phyloP scores from a whole-genome alignment of 2,797 vertebrate genomes.

The Chaetophractus vellerosus region DNA sequence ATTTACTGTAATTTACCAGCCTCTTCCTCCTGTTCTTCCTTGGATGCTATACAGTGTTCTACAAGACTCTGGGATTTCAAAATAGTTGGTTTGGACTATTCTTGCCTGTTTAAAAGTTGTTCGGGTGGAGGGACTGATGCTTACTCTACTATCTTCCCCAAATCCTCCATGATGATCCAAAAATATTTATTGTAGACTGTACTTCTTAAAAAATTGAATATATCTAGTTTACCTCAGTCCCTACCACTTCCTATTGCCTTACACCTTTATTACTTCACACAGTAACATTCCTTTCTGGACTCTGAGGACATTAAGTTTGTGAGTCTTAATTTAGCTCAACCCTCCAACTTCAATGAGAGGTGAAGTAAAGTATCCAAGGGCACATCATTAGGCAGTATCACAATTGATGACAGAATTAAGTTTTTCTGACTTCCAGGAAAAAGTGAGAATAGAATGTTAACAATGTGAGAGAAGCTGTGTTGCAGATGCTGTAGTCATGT shows the following conservation, averaged over 20 bases:
- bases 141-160: too few relatives aligned
- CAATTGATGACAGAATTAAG: neutral
- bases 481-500: neutral
- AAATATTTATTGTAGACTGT: neutral
- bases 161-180: too few relatives aligned
- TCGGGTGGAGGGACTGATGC: too few relatives aligned
- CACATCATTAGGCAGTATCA: neutral
- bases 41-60: too few relatives aligned
- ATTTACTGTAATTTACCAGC: too few relatives aligned
- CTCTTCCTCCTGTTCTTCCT: too few relatives aligned
- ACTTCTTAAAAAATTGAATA: neutral
- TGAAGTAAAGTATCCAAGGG: neutral
- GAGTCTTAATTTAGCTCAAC: neutral
- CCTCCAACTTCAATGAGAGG: neutral
- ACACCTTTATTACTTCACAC: accelerated
- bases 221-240: neutral
- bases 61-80: too few relatives aligned
- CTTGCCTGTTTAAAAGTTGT: too few relatives aligned
- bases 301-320: neutral
- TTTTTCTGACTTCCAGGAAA: neutral
- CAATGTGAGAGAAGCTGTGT: neutral
- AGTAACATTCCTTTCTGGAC: neutral
- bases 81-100: too few relatives aligned
- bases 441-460: neutral
- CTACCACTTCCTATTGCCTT: neutral